phyloP scores from a whole-genome alignment of 2,888 invertebrate species.

The Tetragonisca angustula region DNA sequence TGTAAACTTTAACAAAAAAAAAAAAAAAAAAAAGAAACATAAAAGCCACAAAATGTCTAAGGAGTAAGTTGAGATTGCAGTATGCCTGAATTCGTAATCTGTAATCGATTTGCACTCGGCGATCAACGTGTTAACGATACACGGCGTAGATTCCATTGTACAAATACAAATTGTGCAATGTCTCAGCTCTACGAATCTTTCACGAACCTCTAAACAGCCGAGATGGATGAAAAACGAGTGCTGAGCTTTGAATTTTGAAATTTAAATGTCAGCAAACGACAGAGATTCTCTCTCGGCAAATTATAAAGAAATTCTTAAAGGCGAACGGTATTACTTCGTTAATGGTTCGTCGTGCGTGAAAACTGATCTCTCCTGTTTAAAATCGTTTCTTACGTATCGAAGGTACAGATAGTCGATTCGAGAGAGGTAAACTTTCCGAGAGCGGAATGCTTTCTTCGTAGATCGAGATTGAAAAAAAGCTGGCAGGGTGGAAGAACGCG shows the following conservation, averaged over 20 bases:
- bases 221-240: background rate
- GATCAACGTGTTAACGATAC: background rate
- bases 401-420: background rate
- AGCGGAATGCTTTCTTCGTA: conserved; percentile 35
- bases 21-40: too few species aligned
- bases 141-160: background rate
- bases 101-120: too few species aligned
- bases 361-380: background rate
- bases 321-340: background rate
- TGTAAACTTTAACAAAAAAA: too few species aligned
- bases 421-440: background rate
- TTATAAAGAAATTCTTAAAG: background rate
- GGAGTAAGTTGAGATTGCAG: too few species aligned
- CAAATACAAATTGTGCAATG: background rate
- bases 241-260: background rate
- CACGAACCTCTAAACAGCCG: background rate
- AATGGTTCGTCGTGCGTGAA: background rate
- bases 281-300: background rate
- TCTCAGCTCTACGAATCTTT: background rate
- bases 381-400: background rate
- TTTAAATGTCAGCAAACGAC: background rate
- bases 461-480: conserved; percentile 68
- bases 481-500: conserved; percentile 63
- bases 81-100: too few species aligned
- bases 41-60: too few species aligned